These are phyloP conservation scores for Cephus pulcher DNA, from an alignment of 2,888 invertebrate species.

Conservation along the genomic window DNA sequence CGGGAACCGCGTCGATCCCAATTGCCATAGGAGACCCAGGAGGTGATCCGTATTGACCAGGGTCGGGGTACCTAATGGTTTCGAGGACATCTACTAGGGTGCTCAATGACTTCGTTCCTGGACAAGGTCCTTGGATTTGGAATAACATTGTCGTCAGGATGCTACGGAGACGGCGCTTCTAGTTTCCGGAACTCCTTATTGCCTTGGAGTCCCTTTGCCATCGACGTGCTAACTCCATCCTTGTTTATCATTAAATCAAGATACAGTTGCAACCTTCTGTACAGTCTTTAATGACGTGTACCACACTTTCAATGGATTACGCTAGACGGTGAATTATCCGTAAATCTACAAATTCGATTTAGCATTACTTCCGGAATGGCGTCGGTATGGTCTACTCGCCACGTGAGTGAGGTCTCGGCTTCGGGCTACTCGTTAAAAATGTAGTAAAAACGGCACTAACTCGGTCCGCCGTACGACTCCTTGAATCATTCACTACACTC, in stretches of 20 bases:
- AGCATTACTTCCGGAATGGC: not conserved
- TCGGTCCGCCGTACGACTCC: not conserved
- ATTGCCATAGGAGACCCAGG: slow-evolving; percentile 22
- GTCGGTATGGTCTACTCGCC: not conserved
- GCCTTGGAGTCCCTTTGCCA: not conserved
- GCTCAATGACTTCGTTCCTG: not conserved
- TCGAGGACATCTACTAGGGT: not conserved
- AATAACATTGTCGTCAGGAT: not conserved
- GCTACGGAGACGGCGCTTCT: not conserved
- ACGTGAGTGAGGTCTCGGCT: not conserved
- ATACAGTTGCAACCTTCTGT: not conserved
- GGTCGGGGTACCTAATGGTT: slow-evolving; percentile 3
- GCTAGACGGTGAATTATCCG: not conserved
- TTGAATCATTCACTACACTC: slow-evolving; percentile 20
- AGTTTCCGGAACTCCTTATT: not conserved
- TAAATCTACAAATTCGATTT: not conserved
- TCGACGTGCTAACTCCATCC: not conserved
- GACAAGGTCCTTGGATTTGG: not conserved
- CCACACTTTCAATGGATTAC: not conserved
- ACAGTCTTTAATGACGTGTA: not conserved
- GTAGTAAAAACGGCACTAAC: not conserved
- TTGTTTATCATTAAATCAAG: not conserved
- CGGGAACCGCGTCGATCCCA: slow-evolving; percentile 8
- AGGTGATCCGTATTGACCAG: slow-evolving; percentile 20
- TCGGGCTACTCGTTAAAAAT: not conserved